Evolutionary conservation across 2,113 vertebrate genomes (phyloP), one percentile per base, ranked within the genome.

Genomic region (Lepisosteus osseus): DNA sequence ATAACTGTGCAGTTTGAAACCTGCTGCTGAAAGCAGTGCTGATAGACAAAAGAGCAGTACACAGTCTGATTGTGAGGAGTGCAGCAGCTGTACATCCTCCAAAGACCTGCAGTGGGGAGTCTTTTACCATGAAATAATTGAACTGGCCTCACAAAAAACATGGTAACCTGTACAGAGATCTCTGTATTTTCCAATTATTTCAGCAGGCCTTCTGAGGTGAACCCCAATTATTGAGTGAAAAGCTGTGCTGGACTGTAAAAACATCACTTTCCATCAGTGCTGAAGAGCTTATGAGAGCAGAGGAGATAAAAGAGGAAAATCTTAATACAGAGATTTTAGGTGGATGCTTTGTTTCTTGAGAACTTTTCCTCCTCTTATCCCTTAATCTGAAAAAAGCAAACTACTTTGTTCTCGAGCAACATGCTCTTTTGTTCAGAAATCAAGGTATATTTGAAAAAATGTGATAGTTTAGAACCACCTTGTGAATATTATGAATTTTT

Each of bases 161-260:
- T 44, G 67, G 56, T 77, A 80, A 81, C 75, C 73, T 66, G 77
- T 82, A 73, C 62, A 55, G 76, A 79, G 78, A 71, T 82, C 78
- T 83, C 84, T 80, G 74, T 75, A 73, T 71, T 62, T 59, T 82
- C 88, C 87, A 89, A 88, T 89, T 90, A 90, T 77, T 80, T 61
- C 75, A 74, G 74, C 76, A 79, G 76, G 77, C 74, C 73, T 61
- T 69, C 76, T 69, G 75, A 73, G 82, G 81, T 80, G 81, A 84
- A 84, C 83, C 83, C 86, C 86, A 88, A 90, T 90, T 89, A 89
- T 62, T 69, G 77, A 75, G 65, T 7, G 78, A 72, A 74, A 78
- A 79, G 83, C 81, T 74, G 40, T 66, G 82, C 81, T 78, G 81
- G 86, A 85, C 80, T 78, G 81, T 77, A 81, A 74, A 80, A 70